These are phyloP conservation scores for Gambusia affinis DNA, from an alignment of 2,113 vertebrate species.

Conservation along the genomic window DNA sequence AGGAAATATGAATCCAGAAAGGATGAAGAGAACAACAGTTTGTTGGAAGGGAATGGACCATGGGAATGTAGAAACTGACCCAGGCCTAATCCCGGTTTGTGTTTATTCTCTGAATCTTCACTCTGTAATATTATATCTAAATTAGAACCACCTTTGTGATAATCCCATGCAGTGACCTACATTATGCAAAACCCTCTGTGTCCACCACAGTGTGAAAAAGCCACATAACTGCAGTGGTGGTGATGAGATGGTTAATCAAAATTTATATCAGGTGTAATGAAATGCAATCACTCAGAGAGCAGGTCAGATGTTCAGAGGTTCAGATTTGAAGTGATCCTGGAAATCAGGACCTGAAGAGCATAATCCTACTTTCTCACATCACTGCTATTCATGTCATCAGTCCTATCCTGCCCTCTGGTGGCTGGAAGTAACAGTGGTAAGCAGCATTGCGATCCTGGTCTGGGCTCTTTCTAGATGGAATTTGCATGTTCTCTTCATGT, in stretches of 20 bases:
- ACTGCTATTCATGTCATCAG: not conserved
- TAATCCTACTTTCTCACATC: constrained; percentile 38
- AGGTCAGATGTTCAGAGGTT: constrained; percentile 23
- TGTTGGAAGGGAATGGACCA: constrained; percentile 22
- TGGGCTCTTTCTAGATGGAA: too few species aligned
- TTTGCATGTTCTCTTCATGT: too few species aligned
- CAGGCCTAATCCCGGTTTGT: constrained; percentile 58
- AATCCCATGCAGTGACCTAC: too few species aligned
- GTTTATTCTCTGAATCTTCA: constrained; percentile 59
- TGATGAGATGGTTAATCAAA: constrained; percentile 50
- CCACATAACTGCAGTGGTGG: not conserved
- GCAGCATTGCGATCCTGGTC: too few species aligned
- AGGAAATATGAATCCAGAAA: too few species aligned
- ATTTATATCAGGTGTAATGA: constrained; percentile 29
- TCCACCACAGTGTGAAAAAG: too few species aligned
- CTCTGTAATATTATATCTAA: constrained; percentile 62
- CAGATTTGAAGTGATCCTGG: constrained; percentile 37
- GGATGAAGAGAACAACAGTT: constrained; percentile 19
- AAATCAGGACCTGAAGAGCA: constrained; percentile 57
- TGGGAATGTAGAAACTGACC: too few species aligned
- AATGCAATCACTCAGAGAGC: constrained; percentile 57
- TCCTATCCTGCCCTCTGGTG: constrained; percentile 41
- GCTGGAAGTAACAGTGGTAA: too few species aligned
- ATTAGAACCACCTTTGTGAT: constrained; percentile 71
- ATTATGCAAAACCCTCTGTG: too few species aligned